Base-by-base conservation (phyloP, 1,140 invertebrate genomes). In the Neodiprion pinetum region DNA sequence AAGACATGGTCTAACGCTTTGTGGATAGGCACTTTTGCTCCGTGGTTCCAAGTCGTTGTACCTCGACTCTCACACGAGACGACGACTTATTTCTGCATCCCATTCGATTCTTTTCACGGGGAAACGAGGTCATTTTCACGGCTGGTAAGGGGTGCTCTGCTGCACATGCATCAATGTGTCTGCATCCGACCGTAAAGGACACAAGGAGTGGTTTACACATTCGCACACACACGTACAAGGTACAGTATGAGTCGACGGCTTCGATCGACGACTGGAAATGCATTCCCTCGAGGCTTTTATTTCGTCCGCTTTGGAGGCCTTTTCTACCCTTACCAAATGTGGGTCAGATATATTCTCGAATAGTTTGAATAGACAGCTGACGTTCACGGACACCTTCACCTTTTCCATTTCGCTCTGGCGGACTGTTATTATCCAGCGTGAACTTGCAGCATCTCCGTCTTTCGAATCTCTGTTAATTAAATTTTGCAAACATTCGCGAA, bases 1-100 rank as follows among this genome's bases (percentile, higher is more conserved):
- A 17, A 72, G 71, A 61, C 65, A 61, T 7, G 21, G 48, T 72
- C 2, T 53, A 72, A 72, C 71, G 71, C 61, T 21, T 72, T 21
- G 12, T 17, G 71, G 50, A 72, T 72, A 72, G 71, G 40, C 47
- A 14, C 70, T 47, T 48, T 71, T 3, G n/a, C 28, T 40, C 28
- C 2, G 1, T 40, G 1, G 28, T 40, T 3, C 28, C 28, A 40
- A 61, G 53, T 61, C 11, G 53, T 61, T 61, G 5, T 8, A 61
- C 53, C 9, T 61, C 53, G 11, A 9, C 28, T 61, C 5, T 17
- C 53, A 61, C n/a, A 4, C 4, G 53, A 61, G 53, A 40, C 28
- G 28, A 40, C 28, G 28, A 61, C 53, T 61, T 61, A 14, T 61
- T 61, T 5, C 53, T 5, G 28, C 28, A 40, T 61, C 53, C n/a